Conservation (phyloP, 2,797 vertebrate genomes). For the Danio choprae region DNA sequence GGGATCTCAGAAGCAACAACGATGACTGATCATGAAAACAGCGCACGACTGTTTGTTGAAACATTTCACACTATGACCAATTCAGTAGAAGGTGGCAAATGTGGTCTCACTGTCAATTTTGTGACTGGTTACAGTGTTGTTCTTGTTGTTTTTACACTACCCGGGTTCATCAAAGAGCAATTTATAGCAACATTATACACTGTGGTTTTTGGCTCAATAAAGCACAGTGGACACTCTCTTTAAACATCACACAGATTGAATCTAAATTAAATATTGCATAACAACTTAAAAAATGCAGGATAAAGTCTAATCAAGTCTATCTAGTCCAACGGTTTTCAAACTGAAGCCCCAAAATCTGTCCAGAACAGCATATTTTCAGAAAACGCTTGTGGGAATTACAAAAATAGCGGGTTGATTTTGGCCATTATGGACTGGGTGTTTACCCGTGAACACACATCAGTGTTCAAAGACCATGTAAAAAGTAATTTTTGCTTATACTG, state of each 20-base stretch:
- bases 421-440: too few species aligned
- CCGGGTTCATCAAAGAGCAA: neutral
- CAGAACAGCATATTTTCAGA: too few species aligned
- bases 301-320: neutral
- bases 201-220: neutral
- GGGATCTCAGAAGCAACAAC: neutral
- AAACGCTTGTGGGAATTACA: too few species aligned
- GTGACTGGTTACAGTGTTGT: neutral
- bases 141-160: neutral
- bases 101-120: constrained; percentile 5
- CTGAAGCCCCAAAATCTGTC: neutral
- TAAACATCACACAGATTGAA: neutral
- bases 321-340: neutral
- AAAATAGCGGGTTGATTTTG: too few species aligned
- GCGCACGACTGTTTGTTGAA: neutral
- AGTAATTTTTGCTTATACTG: too few species aligned
- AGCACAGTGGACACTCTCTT: neutral
- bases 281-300: neutral
- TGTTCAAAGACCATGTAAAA: too few species aligned
- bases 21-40: neutral
- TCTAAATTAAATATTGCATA: neutral
- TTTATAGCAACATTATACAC: neutral
- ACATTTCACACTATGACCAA: neutral
- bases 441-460: too few species aligned
- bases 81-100: neutral